Conservation (phyloP, 2,888 invertebrate genomes). For the Sylvicola fuscatus region DNA sequence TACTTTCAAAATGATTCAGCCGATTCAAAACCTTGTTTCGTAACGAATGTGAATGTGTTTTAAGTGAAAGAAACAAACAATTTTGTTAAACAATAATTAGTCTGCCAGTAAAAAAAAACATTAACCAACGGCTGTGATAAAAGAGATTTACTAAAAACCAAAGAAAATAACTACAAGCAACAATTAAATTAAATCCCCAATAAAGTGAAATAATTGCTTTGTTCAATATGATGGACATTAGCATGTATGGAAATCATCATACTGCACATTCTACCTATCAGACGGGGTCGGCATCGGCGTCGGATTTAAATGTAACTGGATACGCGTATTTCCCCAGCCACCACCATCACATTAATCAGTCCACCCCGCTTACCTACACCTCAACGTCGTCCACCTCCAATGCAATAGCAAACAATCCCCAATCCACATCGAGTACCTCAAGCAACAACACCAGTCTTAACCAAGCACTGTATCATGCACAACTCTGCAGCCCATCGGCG, state of each 20-base stretch:
- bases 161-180: no score
- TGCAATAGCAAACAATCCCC: conserved; percentile 15
- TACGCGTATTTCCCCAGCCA: conserved; percentile 11
- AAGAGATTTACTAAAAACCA: background rate
- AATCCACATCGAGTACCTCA: conserved; percentile 1
- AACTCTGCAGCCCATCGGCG: conserved; percentile 24
- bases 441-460: background rate
- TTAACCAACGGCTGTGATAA: background rate
- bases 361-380: conserved; percentile 10
- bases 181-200: no score
- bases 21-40: no score
- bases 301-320: conserved; percentile 9
- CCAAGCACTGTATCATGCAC: conserved; percentile 14
- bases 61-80: no score
- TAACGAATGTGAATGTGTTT: no score
- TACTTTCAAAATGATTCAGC: no score
- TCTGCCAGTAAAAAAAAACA: no score
- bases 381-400: conserved; percentile 7
- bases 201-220: conserved; percentile 1
- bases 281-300: conserved; percentile 14
- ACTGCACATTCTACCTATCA: conserved; percentile 9
- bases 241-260: conserved; percentile 26
- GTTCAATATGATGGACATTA: conserved; percentile 27
- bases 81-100: no score
- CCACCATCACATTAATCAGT: conserved; percentile 6